Conservation (phyloP, 2,113 vertebrate genomes). For the Cairina moschata region DNA sequence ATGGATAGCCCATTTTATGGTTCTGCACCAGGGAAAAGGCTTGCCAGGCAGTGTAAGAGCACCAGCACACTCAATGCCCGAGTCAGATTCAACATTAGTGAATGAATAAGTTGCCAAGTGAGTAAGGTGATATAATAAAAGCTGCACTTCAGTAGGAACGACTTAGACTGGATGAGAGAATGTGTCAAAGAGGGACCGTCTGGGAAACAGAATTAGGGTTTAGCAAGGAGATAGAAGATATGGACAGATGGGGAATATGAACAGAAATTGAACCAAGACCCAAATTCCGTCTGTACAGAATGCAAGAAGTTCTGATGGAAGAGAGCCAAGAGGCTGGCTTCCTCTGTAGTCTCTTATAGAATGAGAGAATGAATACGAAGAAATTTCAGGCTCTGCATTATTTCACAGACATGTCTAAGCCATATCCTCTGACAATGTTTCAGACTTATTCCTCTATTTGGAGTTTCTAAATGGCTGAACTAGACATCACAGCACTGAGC, state of each 20-base stretch:
- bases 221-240: conserved; percentile 7
- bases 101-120: neutral
- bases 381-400: neutral
- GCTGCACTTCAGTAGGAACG: conserved; percentile 15
- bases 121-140: conserved; percentile 41
- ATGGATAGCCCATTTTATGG: neutral
- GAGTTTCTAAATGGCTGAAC: neutral
- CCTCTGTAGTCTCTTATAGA: neutral
- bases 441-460: neutral
- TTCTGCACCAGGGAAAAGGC: neutral
- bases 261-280: conserved; percentile 7
- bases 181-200: neutral
- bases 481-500: neutral
- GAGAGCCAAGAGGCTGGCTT: conserved; percentile 12
- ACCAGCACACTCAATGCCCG: neutral
- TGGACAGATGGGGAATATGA: conserved; percentile 51
- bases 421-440: neutral
- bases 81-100: neutral
- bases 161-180: neutral
- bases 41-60: neutral
- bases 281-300: neutral
- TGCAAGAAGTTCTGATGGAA: neutral
- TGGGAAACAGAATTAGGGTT: conserved; percentile 4
- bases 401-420: neutral
- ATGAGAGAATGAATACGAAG: neutral